Evolutionary conservation across 1,140 invertebrate genomes (phyloP).

Genomic region (Eufriesea mexicana): DNA sequence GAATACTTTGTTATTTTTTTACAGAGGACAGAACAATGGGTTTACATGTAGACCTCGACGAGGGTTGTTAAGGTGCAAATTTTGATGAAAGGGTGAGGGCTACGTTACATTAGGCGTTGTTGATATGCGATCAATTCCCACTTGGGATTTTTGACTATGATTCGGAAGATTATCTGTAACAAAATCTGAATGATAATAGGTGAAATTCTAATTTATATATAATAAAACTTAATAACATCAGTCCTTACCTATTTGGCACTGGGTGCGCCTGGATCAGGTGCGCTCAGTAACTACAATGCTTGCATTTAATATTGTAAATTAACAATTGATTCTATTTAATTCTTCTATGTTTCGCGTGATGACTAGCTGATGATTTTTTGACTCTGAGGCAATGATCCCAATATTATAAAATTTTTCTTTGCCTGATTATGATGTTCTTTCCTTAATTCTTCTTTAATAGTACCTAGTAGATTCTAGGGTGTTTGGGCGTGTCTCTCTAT

Average conservation of each 20-base stretch:
- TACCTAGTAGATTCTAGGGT: conserved; percentile 66
- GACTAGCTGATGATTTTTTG: conserved; percentile 79
- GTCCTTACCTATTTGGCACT: conserved; percentile 79
- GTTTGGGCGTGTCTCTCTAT: conserved; percentile 85
- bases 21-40: conserved; percentile 80
- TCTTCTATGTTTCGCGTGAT: conserved; percentile 77
- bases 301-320: conserved; percentile 76
- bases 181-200: not conserved
- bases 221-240: not conserved
- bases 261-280: conserved; percentile 74
- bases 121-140: conserved; percentile 79
- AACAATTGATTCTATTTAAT: conserved; percentile 78
- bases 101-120: conserved; percentile 80
- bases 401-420: conserved; percentile 65
- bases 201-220: too few species aligned
- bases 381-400: conserved; percentile 68
- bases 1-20: conserved; percentile 78
- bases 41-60: conserved; percentile 76
- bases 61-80: conserved; percentile 71
- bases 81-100: conserved; percentile 71
- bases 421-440: conserved; percentile 62
- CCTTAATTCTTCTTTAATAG: conserved; percentile 56
- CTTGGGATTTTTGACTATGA: conserved; percentile 70
- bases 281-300: conserved; percentile 76
- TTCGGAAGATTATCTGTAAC: conserved; percentile 80